A percentile compares a stretch with the other conserved stretches of the same genome.
Conservation (phyloP, 1,140 invertebrate species). For the Andrena cerasifolii region DNA sequence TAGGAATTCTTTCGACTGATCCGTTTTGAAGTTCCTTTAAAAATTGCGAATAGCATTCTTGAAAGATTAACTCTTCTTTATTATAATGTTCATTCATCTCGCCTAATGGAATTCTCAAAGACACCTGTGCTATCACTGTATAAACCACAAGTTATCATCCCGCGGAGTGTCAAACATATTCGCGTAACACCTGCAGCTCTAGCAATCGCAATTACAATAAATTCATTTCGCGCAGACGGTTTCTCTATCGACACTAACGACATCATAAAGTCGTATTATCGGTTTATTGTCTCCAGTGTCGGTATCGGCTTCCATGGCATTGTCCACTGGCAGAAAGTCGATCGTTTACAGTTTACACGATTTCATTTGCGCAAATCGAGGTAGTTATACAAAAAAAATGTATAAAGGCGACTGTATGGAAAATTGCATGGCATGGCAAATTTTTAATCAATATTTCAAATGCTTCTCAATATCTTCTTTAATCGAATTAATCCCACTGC, state of each 20-base stretch:
- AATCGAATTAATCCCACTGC: too few species aligned
- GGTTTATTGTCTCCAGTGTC: slow-evolving; percentile 39
- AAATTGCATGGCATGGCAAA: too few species aligned
- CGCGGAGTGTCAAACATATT: slow-evolving; percentile 23
- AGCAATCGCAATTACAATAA: slow-evolving; percentile 24
- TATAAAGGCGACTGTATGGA: too few species aligned
- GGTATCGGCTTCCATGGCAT: slow-evolving; percentile 1
- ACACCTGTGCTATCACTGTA: too few species aligned
- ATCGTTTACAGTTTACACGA: slow-evolving; percentile 21
- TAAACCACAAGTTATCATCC: neutral
- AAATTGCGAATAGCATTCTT: too few species aligned
- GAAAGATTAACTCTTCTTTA: too few species aligned
- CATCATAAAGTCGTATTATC: slow-evolving; percentile 50
- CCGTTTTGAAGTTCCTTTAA: too few species aligned
- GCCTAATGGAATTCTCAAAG: too few species aligned
- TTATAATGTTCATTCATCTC: too few species aligned
- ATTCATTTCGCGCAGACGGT: slow-evolving; percentile 27
- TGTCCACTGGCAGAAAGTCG: slow-evolving; percentile 1
- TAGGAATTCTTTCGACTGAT: too few species aligned
- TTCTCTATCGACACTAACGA: slow-evolving; percentile 11
- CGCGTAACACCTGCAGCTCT: slow-evolving; percentile 7
- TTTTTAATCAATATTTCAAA: too few species aligned
- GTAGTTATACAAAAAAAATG: neutral
- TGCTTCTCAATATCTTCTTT: too few species aligned
- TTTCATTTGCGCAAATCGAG: neutral